These are phyloP conservation scores for Esox masquinongy DNA, from an alignment of 2,797 vertebrate species.

Conservation along the genomic window DNA sequence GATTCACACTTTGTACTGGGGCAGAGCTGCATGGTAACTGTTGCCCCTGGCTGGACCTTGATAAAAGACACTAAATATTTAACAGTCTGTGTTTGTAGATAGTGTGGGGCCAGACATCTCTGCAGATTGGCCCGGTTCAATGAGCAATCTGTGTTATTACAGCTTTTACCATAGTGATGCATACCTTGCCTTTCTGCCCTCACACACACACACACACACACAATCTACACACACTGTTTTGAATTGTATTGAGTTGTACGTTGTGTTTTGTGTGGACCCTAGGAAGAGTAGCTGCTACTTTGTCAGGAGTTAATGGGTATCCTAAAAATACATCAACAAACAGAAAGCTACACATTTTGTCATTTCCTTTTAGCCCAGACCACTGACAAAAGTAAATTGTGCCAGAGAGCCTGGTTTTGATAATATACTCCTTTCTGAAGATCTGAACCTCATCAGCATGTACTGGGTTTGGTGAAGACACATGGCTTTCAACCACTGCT, in stretches of 20 bases:
- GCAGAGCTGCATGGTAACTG: constrained; percentile 37
- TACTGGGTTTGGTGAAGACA: too few species aligned
- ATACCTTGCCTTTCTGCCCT: constrained; percentile 5
- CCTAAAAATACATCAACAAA: neutral
- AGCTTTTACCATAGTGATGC: constrained; percentile 27
- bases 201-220: constrained; percentile 11
- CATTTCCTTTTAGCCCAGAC: too few species aligned
- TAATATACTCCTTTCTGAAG: too few species aligned
- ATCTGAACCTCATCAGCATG: too few species aligned
- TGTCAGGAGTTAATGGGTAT: too few species aligned
- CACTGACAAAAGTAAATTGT: too few species aligned
- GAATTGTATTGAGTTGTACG: too few species aligned
- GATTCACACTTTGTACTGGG: neutral
- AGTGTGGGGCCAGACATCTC: constrained; percentile 44
- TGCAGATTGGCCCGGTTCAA: constrained; percentile 41
- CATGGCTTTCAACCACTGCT: too few species aligned
- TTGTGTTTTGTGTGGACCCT: too few species aligned
- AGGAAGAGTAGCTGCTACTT: too few species aligned
- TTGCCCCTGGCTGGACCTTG: constrained; percentile 33
- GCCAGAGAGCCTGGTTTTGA: too few species aligned
- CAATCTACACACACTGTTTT: neutral
- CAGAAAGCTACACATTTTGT: too few species aligned
- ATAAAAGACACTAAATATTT: constrained; percentile 59
- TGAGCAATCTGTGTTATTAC: constrained; percentile 46
- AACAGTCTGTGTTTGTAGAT: constrained; percentile 50